Evolutionary conservation across 1,140 invertebrate genomes (phyloP).

Genomic region (Cyrtorhinus lividipennis): DNA sequence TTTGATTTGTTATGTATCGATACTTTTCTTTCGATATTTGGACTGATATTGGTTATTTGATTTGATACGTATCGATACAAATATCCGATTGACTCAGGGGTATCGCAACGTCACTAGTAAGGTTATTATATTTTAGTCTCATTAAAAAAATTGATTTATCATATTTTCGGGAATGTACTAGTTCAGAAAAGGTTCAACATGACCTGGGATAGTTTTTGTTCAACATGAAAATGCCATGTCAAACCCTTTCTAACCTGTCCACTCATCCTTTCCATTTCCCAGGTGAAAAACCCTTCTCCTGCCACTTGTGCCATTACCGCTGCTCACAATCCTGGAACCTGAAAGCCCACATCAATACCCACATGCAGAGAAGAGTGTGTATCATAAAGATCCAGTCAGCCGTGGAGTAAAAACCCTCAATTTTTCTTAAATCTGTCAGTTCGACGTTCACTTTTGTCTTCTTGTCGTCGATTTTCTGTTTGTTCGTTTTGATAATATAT

Average conservation of each 20-base stretch:
- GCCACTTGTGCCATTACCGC: background rate
- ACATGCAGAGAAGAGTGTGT: background rate
- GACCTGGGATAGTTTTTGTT: background rate
- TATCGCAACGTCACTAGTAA: background rate
- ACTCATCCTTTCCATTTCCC: conserved; percentile 17
- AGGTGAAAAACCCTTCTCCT: conserved; percentile 27
- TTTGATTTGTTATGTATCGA: no score
- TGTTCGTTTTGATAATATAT: background rate
- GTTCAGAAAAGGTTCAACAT: no score
- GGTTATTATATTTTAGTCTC: background rate
- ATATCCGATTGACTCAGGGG: no score
- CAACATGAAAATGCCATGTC: background rate
- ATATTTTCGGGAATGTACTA: no score
- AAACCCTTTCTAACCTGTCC: background rate
- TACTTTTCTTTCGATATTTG: no score
- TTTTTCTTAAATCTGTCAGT: background rate
- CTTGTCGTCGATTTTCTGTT: background rate
- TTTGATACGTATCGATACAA: no score
- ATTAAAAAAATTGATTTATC: no score
- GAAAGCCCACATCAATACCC: background rate
- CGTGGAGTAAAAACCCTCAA: background rate
- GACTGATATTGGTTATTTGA: no score
- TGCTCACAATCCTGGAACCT: background rate
- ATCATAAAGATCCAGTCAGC: background rate
- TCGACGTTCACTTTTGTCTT: background rate